Evolutionary conservation across 1,140 invertebrate species (phyloP), one percentile per base, ranked within the genome.

Genomic region (Anadara kagoshimensis): DNA sequence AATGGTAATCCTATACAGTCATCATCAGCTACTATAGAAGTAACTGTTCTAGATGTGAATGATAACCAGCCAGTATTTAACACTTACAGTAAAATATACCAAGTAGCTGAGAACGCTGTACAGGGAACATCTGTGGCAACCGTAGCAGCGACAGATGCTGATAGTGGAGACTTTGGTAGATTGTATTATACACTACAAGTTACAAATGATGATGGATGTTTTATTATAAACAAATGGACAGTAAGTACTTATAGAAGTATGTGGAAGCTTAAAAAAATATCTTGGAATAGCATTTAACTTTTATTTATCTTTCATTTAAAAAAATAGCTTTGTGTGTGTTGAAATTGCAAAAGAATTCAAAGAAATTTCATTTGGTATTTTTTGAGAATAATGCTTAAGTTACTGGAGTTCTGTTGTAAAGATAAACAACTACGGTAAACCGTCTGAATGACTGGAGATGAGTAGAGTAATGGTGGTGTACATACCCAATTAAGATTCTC

Each of bases 121-220:
- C 91, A 95, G 3, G 91, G 91, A 0, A 95, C 93, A 0, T 90
- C 93, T 68, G 92, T 98, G 3, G 92, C 93, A 0, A 90, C 91
- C 20, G 92, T 98, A 22, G 90, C 92, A 79, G 97, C 97, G 0
- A 91, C 89, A 65, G 97, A 98, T 90, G 92, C 93, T 0, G 97
- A 98, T 88, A 76, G 66, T 92, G 96, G 95, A 0, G 95, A 96
- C 87, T 97, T 94, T 90, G 96, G 96, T 24, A 95, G 94, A 90
- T 93, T 98, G 7, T 96, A 95, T 0, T 98, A 96, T 88, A 89
- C 96, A 0, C 90, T 98, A 49, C 96, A 98, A 57, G 75, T 92
- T 93, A 73, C 95, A 95, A 49, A 95, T 95, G 47, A 69, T 95
- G 41, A 95, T 95, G 63, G 75, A 69, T 93, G 95, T 90, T 97